Evolutionary conservation across 2,888 invertebrate genomes (phyloP), one percentile per base, ranked within the genome.

Genomic region (Lampropteryx suffumata): DNA sequence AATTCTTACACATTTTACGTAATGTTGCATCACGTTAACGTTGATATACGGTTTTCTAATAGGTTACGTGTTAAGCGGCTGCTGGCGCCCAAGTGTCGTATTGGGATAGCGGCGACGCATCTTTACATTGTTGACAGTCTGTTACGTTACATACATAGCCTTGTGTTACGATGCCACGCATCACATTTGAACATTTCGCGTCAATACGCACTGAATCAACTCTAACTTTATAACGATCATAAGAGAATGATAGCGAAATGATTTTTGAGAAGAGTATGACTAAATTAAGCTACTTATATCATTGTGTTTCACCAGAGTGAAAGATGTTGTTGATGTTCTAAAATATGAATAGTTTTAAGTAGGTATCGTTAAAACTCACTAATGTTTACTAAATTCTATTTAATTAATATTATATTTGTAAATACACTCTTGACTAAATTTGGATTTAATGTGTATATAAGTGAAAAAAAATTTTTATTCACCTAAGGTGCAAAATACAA

Each of bases 351-450:
- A 86, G 79, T 75, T 65, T 51, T 85, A 87, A 85, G 80, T 88
- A 88, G 79, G 82, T 88, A 88, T 88, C 88, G 90, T 90, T 90
- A 90, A 87, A 88, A 84, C 82, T 86, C 90, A 88, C 89, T 89
- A 89, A 89, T 89, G 85, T 88, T 90, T 90, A 90, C 90, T 90
- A 90, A 90, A 90, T 86, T 87, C 85, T 89, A 89, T 89, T 90
- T 84, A 89, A 90, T 86, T 85, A 87, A 89, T 90, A 89, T 90
- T 90, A 89, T 90, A 90, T 91, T 90, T 91, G 90, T 91, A 91
- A 91, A 91, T 91, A 91, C 90, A 91, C 91, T 84, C 79, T 50
- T 76, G 79, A 89, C 86, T 85, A 90, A 84, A 88, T 87, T 90
- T 87, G 77, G 78, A 86, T 88, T 84, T 89, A 89, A 85, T 90